Evolutionary conservation across 2,113 vertebrate species (phyloP).

Genomic region (Heptranchias perlo): DNA sequence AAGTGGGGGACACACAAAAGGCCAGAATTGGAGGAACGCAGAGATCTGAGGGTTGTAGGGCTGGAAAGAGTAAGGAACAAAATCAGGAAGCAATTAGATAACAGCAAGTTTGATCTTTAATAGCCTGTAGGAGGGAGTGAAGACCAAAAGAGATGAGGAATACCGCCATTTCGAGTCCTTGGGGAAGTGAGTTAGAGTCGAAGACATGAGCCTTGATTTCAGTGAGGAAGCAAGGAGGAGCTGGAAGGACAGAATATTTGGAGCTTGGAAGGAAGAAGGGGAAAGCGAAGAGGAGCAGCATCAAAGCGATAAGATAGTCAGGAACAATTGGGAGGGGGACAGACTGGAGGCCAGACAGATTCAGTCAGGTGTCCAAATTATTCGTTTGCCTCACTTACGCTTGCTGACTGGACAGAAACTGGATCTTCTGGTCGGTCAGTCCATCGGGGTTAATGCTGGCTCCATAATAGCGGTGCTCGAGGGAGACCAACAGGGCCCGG

Average conservation of each 20-base stretch:
- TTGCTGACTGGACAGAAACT: constrained; percentile 69
- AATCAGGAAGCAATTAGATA: background rate
- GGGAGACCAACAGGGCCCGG: constrained; percentile 63
- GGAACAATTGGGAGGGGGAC: background rate
- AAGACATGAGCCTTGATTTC: background rate
- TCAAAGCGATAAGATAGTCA: background rate
- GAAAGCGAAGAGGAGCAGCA: background rate
- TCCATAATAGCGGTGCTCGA: constrained; percentile 82
- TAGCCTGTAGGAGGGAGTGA: background rate
- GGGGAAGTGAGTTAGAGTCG: background rate
- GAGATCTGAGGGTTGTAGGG: background rate
- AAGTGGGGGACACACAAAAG: background rate
- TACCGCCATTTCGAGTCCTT: background rate
- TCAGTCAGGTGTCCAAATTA: background rate
- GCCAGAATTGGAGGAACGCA: background rate
- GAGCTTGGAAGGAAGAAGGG: background rate
- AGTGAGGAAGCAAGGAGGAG: no score
- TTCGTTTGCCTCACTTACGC: constrained; percentile 62
- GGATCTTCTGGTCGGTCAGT: constrained; percentile 55
- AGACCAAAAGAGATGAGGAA: background rate
- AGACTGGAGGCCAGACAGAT: background rate
- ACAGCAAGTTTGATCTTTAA: background rate
- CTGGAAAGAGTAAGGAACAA: no score
- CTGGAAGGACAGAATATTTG: background rate
- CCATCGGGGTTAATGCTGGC: constrained; percentile 63